These are phyloP conservation scores for Poecilia velifera DNA, from an alignment of 2,797 vertebrate genomes.

Conservation along the genomic window DNA sequence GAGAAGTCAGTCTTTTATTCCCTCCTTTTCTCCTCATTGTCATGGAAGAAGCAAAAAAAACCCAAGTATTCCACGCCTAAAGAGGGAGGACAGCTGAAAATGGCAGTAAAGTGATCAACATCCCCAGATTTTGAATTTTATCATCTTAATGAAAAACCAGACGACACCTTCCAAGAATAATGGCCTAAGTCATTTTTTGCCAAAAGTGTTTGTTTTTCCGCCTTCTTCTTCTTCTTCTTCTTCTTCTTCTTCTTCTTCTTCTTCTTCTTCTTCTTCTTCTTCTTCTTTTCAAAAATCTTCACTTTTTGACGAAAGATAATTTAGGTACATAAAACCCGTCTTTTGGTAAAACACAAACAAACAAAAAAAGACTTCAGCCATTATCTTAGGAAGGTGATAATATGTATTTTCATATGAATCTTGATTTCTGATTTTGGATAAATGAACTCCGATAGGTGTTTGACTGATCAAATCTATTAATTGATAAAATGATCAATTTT, in stretches of 20 bases:
- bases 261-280: too few species aligned
- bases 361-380: too few species aligned
- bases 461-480: neutral
- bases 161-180: neutral
- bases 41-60: neutral
- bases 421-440: neutral
- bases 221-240: too few species aligned
- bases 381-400: neutral
- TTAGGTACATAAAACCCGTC: too few species aligned
- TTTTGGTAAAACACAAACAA: neutral
- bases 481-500: neutral
- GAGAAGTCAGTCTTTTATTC: constrained; percentile 12
- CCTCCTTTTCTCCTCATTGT: neutral
- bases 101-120: neutral
- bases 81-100: neutral
- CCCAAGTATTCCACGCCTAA: constrained; percentile 11
- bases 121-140: neutral
- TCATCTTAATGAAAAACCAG: neutral
- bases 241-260: too few species aligned
- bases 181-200: too few species aligned
- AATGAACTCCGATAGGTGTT: neutral
- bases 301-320: too few species aligned
- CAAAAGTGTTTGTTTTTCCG: neutral
- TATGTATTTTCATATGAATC: neutral
- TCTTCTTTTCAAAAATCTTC: too few species aligned